phyloP scores from a whole-genome alignment of 2,113 vertebrate species.

The Delphinus delphis region DNA sequence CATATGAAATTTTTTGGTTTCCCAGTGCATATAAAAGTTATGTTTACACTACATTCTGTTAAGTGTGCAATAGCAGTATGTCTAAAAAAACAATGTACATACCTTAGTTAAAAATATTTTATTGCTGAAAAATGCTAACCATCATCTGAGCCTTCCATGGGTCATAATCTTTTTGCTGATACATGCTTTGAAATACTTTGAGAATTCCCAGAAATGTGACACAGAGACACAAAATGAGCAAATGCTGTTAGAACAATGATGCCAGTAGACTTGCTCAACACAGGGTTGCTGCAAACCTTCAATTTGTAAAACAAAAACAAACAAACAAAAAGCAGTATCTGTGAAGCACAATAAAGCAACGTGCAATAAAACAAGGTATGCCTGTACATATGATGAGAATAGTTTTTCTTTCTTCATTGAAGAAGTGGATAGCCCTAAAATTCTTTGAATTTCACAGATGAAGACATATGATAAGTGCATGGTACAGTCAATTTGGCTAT shows the following conservation, averaged over 20 bases:
- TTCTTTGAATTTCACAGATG: conserved; percentile 37
- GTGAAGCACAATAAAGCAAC: neutral
- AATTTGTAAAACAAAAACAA: neutral
- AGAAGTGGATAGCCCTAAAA: neutral
- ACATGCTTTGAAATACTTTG: neutral
- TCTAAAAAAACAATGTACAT: neutral
- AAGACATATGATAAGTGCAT: neutral
- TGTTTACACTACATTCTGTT: neutral
- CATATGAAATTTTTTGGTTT: neutral
- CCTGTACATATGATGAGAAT: neutral
- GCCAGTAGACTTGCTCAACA: neutral
- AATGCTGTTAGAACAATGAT: neutral
- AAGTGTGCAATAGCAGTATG: neutral
- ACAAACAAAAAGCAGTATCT: neutral
- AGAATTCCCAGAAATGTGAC: neutral
- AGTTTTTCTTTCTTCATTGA: neutral
- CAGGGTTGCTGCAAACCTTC: neutral
- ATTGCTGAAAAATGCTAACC: neutral
- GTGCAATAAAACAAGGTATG: neutral
- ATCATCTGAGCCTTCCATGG: neutral
- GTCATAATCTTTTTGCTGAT: neutral
- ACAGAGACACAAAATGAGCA: neutral
- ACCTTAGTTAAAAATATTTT: neutral
- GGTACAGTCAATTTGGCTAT: neutral
- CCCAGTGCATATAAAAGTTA: neutral